phyloP scores from a whole-genome alignment of 2,113 vertebrate species.

The Ovis canadensis region DNA sequence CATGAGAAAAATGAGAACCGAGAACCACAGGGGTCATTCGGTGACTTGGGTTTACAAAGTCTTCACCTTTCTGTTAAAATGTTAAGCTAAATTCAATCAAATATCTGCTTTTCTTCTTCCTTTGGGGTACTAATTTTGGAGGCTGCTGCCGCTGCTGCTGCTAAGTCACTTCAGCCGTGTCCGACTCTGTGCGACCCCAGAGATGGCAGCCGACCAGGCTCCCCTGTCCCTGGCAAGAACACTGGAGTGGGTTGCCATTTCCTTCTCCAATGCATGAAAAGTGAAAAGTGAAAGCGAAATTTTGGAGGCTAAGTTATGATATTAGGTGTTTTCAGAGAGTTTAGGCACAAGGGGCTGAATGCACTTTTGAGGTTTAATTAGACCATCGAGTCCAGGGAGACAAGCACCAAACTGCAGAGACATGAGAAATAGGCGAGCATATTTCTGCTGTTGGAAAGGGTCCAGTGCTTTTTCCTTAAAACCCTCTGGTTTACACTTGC shows the following conservation, averaged over 20 bases:
- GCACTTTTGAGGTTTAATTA: not conserved
- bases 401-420: not conserved
- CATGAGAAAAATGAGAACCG: rapidly evolving
- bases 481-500: not conserved
- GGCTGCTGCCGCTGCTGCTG: no score
- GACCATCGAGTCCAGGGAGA: not conserved
- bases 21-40: not conserved
- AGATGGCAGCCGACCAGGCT: no score
- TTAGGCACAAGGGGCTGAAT: not conserved
- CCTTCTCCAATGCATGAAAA: no score
- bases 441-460: not conserved
- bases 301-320: not conserved
- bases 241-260: no score
- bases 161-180: no score
- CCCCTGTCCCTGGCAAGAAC: no score
- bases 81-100: not conserved
- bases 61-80: not conserved
- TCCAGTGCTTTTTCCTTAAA: not conserved
- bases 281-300: not conserved
- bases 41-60: not conserved
- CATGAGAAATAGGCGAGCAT: not conserved
- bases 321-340: not conserved
- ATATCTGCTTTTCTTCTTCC: not conserved
- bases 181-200: no score
- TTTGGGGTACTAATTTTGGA: not conserved